phyloP scores from a whole-genome alignment of 2,888 invertebrate species.

The Schizaphis graminum region DNA sequence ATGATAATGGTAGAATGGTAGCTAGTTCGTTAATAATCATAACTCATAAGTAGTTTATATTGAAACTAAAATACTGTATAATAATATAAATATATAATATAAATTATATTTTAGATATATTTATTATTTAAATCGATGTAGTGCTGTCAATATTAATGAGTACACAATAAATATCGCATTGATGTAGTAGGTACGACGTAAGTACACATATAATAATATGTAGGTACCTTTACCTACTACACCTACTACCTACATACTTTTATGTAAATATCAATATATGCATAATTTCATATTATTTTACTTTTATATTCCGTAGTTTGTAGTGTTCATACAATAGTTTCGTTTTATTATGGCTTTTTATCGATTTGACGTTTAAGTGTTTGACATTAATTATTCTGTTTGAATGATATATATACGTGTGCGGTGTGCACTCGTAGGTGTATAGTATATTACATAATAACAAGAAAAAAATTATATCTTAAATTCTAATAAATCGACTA shows the following conservation, averaged over 20 bases:
- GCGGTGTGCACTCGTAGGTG: background rate
- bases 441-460: background rate
- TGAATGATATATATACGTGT: background rate
- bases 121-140: background rate
- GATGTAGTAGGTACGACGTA: background rate
- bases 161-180: background rate
- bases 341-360: background rate
- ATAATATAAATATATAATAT: too few relatives aligned
- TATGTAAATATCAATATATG: too few relatives aligned
- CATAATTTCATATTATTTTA: background rate
- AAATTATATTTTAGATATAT: background rate
- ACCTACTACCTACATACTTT: too few relatives aligned
- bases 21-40: too few relatives aligned
- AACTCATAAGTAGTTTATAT: too few relatives aligned
- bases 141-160: background rate
- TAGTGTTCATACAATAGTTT: background rate
- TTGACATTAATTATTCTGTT: background rate
- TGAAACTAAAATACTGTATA: too few relatives aligned
- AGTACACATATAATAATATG: background rate
- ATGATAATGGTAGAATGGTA: too few relatives aligned
- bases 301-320: background rate
- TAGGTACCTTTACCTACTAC: background rate
- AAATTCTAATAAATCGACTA: background rate
- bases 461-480: background rate
- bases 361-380: background rate